Base-by-base conservation (phyloP, 2,888 invertebrate species). In the Branchipolynoe longqiensis region DNA sequence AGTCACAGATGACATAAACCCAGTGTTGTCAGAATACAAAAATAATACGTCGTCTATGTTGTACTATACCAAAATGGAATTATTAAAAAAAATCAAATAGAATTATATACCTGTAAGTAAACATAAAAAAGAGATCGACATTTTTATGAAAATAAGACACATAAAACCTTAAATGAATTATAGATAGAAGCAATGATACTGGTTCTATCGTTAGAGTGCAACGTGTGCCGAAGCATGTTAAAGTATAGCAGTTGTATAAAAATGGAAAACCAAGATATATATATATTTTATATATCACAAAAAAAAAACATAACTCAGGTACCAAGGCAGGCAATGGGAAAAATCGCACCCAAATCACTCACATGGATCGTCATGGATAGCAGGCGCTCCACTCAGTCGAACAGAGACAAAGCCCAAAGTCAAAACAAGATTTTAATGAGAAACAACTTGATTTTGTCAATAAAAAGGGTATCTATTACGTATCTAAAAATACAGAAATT, bases 1-100 rank as follows among this genome's bases (percentile, higher is more conserved):
- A 78, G 78, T 78, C 78, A 78, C 41, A 25, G 22, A 69, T 69
- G 78, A 48, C 78, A 41, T 78, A 78, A 78, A 78, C 78, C 78
- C 78, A 78, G 54, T 69, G 69, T 48, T 25, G 48, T 78, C 41
- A 48, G 78, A 41, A 78, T 54, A 78, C 78, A 78, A 78, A 78
- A 78, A 78, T 78, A 78, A 54, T 78, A 78, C 33, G 48, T 48
- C 78, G 41, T 78, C 78, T 78, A 41, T 31, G 41, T 48, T 48
- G 54, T 48, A 41, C 33, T 28, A 78, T 69, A 69, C 69, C 69
- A 69, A 69, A 69, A 69, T 69, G 69, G 36, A 69, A 69, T 69
- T 38, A 14, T 33, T 36, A 69, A 58, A 36, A 69, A 3, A 48
- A 48, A 48, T 12, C 18, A 38, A 25, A 69, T 69, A 69, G 12